These are phyloP conservation scores for Cassiopea andromeda DNA, from an alignment of 30 jellyfish, hydroid and myxozoan genomes.

Conservation along the genomic window DNA sequence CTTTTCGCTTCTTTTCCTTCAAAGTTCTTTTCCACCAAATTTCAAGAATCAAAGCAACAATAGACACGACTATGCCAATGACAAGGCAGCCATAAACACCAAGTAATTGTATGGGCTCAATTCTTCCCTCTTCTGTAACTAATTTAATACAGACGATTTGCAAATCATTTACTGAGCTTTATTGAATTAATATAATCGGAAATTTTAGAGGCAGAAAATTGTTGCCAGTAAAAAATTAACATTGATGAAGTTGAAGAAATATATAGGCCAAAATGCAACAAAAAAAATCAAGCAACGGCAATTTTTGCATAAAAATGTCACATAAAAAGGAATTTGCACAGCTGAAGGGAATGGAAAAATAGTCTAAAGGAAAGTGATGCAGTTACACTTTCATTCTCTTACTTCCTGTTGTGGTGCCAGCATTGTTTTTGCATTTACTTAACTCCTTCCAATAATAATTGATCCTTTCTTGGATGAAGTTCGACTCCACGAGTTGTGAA, in stretches of 20 bases:
- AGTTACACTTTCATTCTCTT: neutral
- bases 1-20: neutral
- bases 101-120: constrained; percentile 36
- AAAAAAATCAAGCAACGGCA: no score
- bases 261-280: no score
- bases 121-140: constrained; percentile 41
- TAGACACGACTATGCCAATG: neutral
- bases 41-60: constrained; percentile 12
- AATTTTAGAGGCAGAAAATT: no score
- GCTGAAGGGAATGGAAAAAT: no score
- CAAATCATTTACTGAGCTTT: neutral
- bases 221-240: no score
- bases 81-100: constrained; percentile 52
- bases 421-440: constrained; percentile 21
- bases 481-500: constrained; percentile 34
- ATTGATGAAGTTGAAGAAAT: no score
- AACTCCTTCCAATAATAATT: constrained; percentile 31
- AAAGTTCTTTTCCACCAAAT: constrained; percentile 27
- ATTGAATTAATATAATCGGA: no score
- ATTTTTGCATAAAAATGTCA: no score
- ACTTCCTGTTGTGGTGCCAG: constrained; percentile 24
- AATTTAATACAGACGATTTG: neutral
- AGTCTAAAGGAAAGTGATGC: neutral
- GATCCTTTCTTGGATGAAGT: constrained; percentile 21
- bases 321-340: no score